phyloP scores from a whole-genome alignment of 2,888 invertebrate species.

The Drosophila pegasa region DNA sequence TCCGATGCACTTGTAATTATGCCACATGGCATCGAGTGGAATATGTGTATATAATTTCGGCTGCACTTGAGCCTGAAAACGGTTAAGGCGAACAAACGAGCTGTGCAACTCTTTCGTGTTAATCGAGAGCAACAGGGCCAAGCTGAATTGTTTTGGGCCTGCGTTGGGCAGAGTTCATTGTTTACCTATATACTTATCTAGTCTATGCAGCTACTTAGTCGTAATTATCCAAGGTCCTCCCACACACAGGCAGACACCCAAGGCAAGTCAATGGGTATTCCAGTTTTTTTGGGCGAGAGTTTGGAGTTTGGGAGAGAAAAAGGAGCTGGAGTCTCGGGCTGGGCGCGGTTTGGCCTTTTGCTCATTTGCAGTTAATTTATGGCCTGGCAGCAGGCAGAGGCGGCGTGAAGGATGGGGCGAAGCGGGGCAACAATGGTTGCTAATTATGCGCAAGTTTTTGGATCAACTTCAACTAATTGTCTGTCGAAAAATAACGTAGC shows the following conservation, averaged over 20 bases:
- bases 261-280: slow-evolving; percentile 3
- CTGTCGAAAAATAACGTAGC: slow-evolving; percentile 37
- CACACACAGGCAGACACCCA: neutral
- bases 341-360: slow-evolving; percentile 42
- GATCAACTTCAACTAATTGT: slow-evolving; percentile 69
- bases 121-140: slow-evolving; percentile 17
- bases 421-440: slow-evolving; percentile 63
- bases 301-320: too few species aligned
- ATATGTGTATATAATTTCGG: slow-evolving; percentile 1
- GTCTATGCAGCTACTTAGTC: slow-evolving; percentile 32
- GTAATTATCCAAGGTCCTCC: slow-evolving; percentile 36
- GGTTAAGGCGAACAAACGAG: slow-evolving; percentile 14
- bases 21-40: slow-evolving; percentile 17
- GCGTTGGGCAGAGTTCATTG: slow-evolving; percentile 17
- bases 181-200: slow-evolving; percentile 17
- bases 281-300: neutral
- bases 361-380: slow-evolving; percentile 66
- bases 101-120: slow-evolving; percentile 14
- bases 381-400: slow-evolving; percentile 31
- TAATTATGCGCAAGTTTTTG: slow-evolving; percentile 74
- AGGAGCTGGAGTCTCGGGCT: slow-evolving; percentile 17
- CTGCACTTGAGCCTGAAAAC: slow-evolving; percentile 53
- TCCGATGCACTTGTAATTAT: slow-evolving; percentile 36
- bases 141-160: neutral
- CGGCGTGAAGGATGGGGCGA: slow-evolving; percentile 1